Evolutionary conservation across 2,888 invertebrate genomes (phyloP).

Genomic region (Lepidonotus clava): DNA sequence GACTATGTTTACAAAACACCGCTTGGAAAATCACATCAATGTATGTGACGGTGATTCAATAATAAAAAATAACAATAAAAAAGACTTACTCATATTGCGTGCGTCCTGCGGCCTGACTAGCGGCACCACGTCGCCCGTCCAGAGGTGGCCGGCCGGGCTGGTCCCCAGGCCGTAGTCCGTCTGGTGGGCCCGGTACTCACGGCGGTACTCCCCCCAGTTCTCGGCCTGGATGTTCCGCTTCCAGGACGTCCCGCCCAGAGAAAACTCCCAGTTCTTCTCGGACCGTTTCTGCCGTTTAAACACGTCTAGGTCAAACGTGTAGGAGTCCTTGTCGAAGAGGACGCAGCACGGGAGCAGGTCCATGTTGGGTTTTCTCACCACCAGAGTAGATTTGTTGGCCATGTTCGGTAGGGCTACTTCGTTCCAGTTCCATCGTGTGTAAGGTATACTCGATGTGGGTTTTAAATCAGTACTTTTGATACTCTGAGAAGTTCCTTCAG

Average conservation of each 20-base stretch:
- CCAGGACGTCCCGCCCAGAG: conserved; percentile 46
- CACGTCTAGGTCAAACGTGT: background rate
- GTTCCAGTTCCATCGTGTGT: conserved; percentile 56
- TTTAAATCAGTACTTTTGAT: too few species aligned
- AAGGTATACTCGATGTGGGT: conserved; percentile 8
- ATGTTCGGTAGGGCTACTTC: conserved; percentile 45
- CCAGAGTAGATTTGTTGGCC: background rate
- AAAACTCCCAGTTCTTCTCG: background rate
- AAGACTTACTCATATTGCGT: background rate
- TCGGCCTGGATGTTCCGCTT: conserved; percentile 8
- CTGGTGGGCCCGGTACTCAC: conserved; percentile 58
- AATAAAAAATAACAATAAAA: background rate
- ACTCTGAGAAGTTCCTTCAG: too few species aligned
- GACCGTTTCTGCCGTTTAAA: background rate
- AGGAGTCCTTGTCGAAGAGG: background rate
- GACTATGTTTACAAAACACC: too few species aligned
- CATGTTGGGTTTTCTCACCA: background rate
- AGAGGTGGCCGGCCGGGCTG: conserved; percentile 67
- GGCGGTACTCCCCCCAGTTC: conserved; percentile 75
- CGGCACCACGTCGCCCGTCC: conserved; percentile 72
- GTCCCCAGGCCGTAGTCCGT: background rate
- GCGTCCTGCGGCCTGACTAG: conserved; percentile 71
- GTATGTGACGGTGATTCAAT: too few species aligned
- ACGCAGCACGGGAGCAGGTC: conserved; percentile 40
- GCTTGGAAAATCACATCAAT: too few species aligned